Evolutionary conservation across 30 jellyfish, hydroid and myxozoan genomes (phyloP), one percentile per base, ranked within the genome.

Genomic region (Aurelia coerulea): DNA sequence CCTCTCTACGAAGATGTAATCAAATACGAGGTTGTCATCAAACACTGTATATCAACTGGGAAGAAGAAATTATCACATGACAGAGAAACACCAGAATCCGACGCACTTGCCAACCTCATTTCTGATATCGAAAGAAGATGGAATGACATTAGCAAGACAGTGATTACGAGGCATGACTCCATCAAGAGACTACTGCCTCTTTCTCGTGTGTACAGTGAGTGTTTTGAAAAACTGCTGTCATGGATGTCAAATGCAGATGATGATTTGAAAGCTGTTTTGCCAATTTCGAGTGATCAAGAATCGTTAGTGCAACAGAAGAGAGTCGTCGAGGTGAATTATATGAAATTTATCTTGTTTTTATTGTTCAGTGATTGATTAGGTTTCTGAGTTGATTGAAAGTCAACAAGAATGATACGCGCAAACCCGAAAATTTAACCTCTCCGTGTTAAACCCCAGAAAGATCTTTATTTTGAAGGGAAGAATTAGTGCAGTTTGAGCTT

Each of bases 111-210:
- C 51, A 77, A 79, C 49, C 50, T 76, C 53, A 53, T 84, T 9
- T 81, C 90, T 15, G 96, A 94, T 39, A 64, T 84, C 41, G 97
- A 94, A 65, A 80, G 92, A 35, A 85, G 99, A 46, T 94, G 97
- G 97, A 78, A 60, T 31, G 79, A 71, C 53, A 88, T 89, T 6
- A 35, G 87, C 32, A 78, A 50, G 16, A 80, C 66, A 29, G 97
- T 94, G 11, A 70, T 19, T 37, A 70, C 79, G 54, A 79, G 99
- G 70, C 74, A 84, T 12, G 87, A 76, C 41, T 97, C 91, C 73
- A 94, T 94, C 73, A 88, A 77, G 41, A 65, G 78, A 19, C 13
- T 94, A 39, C 58, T 84, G 85, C 99, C 99, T 56, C 78, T 74
- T 29, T 94, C 95, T 16, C 65, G 74, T 23, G 87, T 60, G 39